These are phyloP conservation scores for Chiroxiphia lanceolata DNA, from an alignment of 2,797 vertebrate genomes.

Conservation along the genomic window DNA sequence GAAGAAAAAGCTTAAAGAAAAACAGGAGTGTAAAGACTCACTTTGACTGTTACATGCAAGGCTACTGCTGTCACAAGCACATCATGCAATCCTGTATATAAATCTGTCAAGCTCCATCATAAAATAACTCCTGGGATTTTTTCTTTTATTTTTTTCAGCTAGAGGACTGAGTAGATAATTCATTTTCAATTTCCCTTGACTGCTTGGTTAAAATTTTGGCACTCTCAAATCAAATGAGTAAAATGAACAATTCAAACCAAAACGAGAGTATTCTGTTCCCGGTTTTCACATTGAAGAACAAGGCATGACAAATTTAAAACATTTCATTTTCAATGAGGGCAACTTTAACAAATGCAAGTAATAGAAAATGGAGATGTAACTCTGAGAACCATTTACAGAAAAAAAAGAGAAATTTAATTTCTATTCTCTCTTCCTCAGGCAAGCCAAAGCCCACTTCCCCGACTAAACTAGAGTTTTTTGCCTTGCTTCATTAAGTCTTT, in stretches of 20 bases:
- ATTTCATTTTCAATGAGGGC: neutral
- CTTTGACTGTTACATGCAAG: neutral
- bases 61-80: neutral
- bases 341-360: neutral
- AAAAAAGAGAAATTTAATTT: neutral
- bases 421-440: neutral
- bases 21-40: fast-evolving
- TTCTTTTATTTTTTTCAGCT: neutral
- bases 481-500: neutral
- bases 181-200: neutral
- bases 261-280: neutral
- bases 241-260: neutral
- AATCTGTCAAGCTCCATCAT: neutral
- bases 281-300: neutral
- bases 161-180: neutral
- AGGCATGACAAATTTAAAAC: neutral
- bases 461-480: neutral
- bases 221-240: neutral
- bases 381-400: neutral
- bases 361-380: neutral
- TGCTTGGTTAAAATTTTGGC: neutral
- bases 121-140: neutral
- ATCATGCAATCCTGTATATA: neutral
- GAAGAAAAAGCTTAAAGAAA: neutral
- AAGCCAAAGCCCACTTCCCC: neutral